These are phyloP conservation scores for Salvelinus namaycush DNA, from an alignment of 2,113 vertebrate species.

Conservation along the genomic window DNA sequence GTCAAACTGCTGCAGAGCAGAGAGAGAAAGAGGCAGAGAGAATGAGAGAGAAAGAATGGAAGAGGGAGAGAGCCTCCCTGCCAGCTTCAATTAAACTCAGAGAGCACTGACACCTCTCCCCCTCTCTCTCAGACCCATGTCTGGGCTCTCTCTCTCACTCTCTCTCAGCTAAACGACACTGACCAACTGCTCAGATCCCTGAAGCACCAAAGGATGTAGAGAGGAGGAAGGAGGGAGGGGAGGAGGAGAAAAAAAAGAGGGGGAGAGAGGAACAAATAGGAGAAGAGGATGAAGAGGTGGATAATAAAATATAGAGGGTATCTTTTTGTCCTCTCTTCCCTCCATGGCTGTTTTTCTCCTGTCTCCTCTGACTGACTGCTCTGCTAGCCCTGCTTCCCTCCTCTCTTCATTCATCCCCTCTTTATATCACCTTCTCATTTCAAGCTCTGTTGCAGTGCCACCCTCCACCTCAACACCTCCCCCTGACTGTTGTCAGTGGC, in stretches of 20 bases:
- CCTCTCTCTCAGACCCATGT: not conserved
- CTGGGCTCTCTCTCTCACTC: no score
- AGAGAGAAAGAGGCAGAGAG: no score
- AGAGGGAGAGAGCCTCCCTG: slow-evolving; percentile 47
- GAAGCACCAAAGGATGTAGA: slow-evolving; percentile 5
- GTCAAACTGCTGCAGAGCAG: not conserved
- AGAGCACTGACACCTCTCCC: slow-evolving; percentile 31
- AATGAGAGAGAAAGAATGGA: no score
- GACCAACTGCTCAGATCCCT: slow-evolving; percentile 12
- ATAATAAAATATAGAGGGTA: not conserved
- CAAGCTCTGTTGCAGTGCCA: not conserved
- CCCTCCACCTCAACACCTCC: not conserved
- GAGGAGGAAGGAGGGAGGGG: not conserved
- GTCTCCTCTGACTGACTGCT: not conserved
- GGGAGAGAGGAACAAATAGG: no score
- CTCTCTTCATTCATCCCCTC: not conserved
- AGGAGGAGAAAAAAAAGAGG: not conserved
- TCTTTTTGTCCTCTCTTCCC: not conserved
- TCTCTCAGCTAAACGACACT: slow-evolving; percentile 1
- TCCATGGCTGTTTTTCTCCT: not conserved
- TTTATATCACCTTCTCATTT: not conserved
- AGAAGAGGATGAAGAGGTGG: not conserved
- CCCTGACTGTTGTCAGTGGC: not conserved
- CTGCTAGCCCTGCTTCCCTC: not conserved
- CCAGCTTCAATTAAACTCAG: slow-evolving; percentile 54